Base-by-base conservation (phyloP, 1,140 invertebrate genomes). In the Drosophila fuyamai region DNA sequence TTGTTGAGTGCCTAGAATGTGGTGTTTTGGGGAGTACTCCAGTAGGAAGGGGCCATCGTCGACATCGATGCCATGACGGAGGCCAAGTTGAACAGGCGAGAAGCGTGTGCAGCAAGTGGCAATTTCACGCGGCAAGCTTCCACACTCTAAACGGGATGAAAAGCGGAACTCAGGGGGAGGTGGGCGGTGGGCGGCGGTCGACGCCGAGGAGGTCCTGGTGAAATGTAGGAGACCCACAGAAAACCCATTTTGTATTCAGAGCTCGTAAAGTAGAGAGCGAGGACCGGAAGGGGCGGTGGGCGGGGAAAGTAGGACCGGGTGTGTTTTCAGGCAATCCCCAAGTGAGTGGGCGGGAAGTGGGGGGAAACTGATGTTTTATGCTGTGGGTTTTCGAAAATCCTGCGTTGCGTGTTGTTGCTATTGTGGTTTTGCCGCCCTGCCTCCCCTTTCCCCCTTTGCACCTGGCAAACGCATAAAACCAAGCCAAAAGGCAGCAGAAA, bases 171-270 rank as follows among this genome's bases (percentile, higher is more conserved):
- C 12, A 23, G 1, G 44, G 41, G 35, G 7, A 9, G 38, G n/a
- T 14, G 38, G 35, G 32, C n/a, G n/a, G 4, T 51, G 27, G 16
- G 18, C 10, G 10, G 10, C 10, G 9, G 10, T 1, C 3, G 29
- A 32, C 1, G 29, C 7, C 8, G 29, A 32, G 44, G 44, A 12
- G 44, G 44, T 46, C 1, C 44, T 32, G 47, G 27, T 32, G 32
- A 14, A 54, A 53, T 18, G 54, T 56, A 35, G 23, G 35, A 32
- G 18, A 27, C 36, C 27, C 53, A 43, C 81, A 51, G 78, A 78
- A 83, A 88, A 88, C 84, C 81, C 79, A 88, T 88, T 88, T 88
- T 68, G 84, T 89, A 88, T 88, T 88, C 84, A 83, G 83, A 89
- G 83, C 83, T 88, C 83, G 83, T 86, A 86, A 86, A 88, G 84